phyloP scores from a whole-genome alignment of 2,888 invertebrate species.

The Epistrophe eligans region DNA sequence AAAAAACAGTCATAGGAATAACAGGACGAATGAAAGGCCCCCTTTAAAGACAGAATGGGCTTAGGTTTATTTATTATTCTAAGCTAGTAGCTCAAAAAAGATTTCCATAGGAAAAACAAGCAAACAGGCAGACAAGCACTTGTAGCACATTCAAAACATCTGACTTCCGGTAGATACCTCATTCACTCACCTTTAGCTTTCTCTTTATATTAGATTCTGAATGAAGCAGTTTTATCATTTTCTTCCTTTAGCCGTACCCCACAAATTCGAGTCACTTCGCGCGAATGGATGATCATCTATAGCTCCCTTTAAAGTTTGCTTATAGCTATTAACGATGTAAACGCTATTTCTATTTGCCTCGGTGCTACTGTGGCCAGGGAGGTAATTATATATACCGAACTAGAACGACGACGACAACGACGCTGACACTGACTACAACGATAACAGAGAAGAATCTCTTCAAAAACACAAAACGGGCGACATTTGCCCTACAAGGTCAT shows the following conservation, averaged over 20 bases:
- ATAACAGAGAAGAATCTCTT: slow-evolving; percentile 47
- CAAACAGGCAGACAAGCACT: slow-evolving; percentile 60
- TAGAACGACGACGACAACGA: not conserved
- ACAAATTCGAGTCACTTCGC: slow-evolving; percentile 35
- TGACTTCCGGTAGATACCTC: slow-evolving; percentile 52
- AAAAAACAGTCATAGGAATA: slow-evolving; percentile 7
- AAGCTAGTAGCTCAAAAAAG: slow-evolving; percentile 61
- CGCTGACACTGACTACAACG: not conserved
- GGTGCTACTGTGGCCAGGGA: slow-evolving; percentile 42
- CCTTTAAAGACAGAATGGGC: slow-evolving; percentile 63
- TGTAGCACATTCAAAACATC: slow-evolving; percentile 69
- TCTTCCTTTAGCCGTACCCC: slow-evolving; percentile 14
- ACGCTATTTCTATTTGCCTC: slow-evolving; percentile 41
- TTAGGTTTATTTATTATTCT: slow-evolving; percentile 74
- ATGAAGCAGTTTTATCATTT: slow-evolving; percentile 68
- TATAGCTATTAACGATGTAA: slow-evolving; percentile 55
- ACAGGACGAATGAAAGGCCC: slow-evolving; percentile 32
- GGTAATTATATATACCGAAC: slow-evolving; percentile 68
- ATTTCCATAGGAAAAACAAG: slow-evolving; percentile 36
- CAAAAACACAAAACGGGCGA: slow-evolving; percentile 55
- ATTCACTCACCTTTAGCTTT: slow-evolving; percentile 27
- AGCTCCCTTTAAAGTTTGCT: slow-evolving; percentile 29
- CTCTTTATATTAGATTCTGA: slow-evolving; percentile 62
- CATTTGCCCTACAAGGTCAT: slow-evolving; percentile 61
- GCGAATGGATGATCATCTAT: slow-evolving; percentile 31